Evolutionary conservation across 53 echinoderm and acorn worm species (phyloP), one percentile per base, ranked within the genome.

Genomic region (Holothuria leucospilota): DNA sequence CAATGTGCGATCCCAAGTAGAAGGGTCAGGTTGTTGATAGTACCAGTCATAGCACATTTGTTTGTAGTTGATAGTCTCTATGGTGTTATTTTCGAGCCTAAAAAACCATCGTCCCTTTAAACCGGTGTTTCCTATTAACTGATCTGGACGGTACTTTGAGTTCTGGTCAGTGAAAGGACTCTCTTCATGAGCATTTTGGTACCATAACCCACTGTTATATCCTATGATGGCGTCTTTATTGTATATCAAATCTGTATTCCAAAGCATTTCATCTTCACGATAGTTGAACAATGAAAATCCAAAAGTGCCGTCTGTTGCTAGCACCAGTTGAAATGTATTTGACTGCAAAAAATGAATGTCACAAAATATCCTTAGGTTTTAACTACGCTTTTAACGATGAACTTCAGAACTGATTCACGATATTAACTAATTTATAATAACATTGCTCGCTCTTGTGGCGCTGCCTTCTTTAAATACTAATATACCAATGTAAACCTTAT

Each of bases 251-350:
- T 86, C 59, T 21, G 80, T 3, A 41, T 86, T 40, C 90, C 90
- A 90, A 30, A 69, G 69, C 90, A 90, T 90, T 25, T 80, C 81
- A 41, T 86, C 63, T 18, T 86, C 86, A 29, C 79, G 65, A 29
- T 81, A 90, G 63, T 90, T 86, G 42, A 78, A 77, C 39, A 90
- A 51, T 1, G 68, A 20, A 60, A 90, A 90, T 53, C 86, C 42
- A 68, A 51, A 90, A 34, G 38, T 86, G 13, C 90, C 90, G 86
- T 90, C 90, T 4, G 90, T 90, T 27, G 69, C 62, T 28, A 90
- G 62, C 15, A 74, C 86, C 30, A 63, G 51, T 56, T 90, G 90
- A 42, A 86, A 90, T 13, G 90, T 90, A 85, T 90, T 90, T 39
- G 82, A 59, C 90, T 90, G 82, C 24, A n/a, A 27, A 78, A 14